A percentile compares a stretch with the other conserved stretches of the same genome.
These are phyloP conservation scores for Elephas maximus DNA, from an alignment of 2,113 vertebrate species.

Conservation along the genomic window DNA sequence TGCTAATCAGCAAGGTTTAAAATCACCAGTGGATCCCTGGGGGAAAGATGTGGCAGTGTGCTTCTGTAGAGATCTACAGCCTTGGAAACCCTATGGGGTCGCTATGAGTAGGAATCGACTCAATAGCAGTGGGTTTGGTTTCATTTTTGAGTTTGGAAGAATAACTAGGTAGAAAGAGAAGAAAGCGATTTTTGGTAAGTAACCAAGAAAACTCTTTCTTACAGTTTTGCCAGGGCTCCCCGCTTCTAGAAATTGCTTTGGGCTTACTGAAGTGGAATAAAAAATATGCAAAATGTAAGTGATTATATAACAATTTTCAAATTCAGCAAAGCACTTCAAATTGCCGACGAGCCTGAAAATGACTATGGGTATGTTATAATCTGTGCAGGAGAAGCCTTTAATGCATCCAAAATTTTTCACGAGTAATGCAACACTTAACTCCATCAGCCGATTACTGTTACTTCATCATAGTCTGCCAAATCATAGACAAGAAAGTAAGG, in stretches of 20 bases:
- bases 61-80: too few relatives aligned
- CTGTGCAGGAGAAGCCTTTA: not conserved
- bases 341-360: conserved; percentile 46
- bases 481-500: not conserved
- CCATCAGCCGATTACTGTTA: not conserved
- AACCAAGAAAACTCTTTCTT: conserved; percentile 17
- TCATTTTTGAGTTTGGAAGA: too few relatives aligned
- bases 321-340: conserved; percentile 62
- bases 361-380: conserved; percentile 14
- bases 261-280: conserved; percentile 46
- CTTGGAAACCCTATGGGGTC: too few relatives aligned
- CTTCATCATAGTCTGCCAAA: not conserved
- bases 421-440: not conserved
- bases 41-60: too few relatives aligned
- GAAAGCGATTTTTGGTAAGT: not conserved
- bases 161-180: not conserved
- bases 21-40: too few relatives aligned
- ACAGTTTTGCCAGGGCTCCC: not conserved
- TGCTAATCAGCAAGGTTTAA: too few relatives aligned
- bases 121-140: too few relatives aligned
- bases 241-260: conserved; percentile 47
- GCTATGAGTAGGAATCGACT: too few relatives aligned
- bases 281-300: conserved; percentile 42
- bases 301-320: conserved; percentile 54
- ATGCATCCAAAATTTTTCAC: not conserved